These are phyloP conservation scores for Pterocles burchelli DNA, from an alignment of 2,113 vertebrate genomes.

Conservation along the genomic window DNA sequence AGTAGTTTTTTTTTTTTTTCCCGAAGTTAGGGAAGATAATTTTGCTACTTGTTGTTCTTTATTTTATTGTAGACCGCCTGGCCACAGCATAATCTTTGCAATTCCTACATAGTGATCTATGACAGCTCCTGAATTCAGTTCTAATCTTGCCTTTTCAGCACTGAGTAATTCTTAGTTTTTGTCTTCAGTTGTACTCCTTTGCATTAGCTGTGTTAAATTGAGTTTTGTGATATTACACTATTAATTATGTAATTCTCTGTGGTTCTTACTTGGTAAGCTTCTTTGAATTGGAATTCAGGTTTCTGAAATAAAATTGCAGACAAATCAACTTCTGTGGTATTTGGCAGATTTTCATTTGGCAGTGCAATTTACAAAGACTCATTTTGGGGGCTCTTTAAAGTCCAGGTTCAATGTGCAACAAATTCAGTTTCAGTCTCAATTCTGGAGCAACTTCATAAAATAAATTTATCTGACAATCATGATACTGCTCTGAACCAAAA, in stretches of 20 bases:
- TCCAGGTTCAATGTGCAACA: not conserved
- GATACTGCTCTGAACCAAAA: not conserved
- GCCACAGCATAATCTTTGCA: not conserved
- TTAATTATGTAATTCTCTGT: not conserved
- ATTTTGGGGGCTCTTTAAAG: not conserved
- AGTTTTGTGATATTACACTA: not conserved
- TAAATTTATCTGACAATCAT: not conserved
- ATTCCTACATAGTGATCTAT: not conserved
- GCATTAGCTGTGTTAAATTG: not conserved
- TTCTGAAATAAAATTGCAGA: not conserved
- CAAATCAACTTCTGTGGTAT: not conserved
- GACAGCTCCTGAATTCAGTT: not conserved
- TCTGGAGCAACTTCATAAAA: not conserved
- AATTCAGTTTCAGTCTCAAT: not conserved
- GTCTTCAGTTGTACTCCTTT: not conserved
- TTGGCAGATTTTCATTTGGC: not conserved
- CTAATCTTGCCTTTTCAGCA: not conserved
- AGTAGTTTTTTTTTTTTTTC: not conserved
- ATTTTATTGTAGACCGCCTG: not conserved
- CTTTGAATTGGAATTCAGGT: not conserved
- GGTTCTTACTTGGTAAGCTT: not conserved
- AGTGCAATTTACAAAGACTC: not conserved
- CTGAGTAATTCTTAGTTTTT: not conserved
- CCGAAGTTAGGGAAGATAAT: not conserved
- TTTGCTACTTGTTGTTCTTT: not conserved